Evolutionary conservation across 2,797 vertebrate species (phyloP), one percentile per base, ranked within the genome.

Genomic region (Dicrostonyx torquatus): DNA sequence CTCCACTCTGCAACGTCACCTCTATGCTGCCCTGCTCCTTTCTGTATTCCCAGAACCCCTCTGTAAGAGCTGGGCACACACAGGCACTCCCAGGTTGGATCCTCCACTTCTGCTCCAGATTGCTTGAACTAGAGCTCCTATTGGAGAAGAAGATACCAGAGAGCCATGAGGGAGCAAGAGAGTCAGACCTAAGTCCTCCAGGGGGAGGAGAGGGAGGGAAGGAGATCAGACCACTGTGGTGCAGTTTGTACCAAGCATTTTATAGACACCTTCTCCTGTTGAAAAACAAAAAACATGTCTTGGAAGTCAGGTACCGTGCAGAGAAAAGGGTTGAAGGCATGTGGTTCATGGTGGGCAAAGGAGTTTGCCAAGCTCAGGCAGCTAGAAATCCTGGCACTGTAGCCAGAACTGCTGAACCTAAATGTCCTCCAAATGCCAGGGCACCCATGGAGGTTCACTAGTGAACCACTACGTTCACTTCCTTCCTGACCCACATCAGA

Each of bases 101-200:
- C 53, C 64, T 40, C 78, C n/a, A 15, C 43, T 58, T 82, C 6
- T 26, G 31, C 31, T 55, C 85, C 60, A 87, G 7, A 17, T 29
- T 72, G 34, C 78, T 1, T 77, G 64, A 82, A 66, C 1, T 18
- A 24, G 4, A 37, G 18, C 31, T 97, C 89, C 72, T 9, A 24
- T 4, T 12, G 18, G 60, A 31, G 78, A 80, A 24, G 6, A 43
- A 9, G 26, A 89, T 20, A 31, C 11, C 37, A 87, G 45, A 50
- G 20, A 40, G 58, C 87, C 93, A 70, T 66, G 29, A 89, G 96
- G 58, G 86, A 96, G 94, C 93, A 94, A 95, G 72, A 89, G 92
- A 92, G 86, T 62, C 43, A 6, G 72, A 5, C 10, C 87, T 76
- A 26, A 26, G 37, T 24, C 37, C 70, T 66, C 31, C 7, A 2